Conservation (phyloP, 1,140 invertebrate species). For the Pseudomyrmex cubaensis region DNA sequence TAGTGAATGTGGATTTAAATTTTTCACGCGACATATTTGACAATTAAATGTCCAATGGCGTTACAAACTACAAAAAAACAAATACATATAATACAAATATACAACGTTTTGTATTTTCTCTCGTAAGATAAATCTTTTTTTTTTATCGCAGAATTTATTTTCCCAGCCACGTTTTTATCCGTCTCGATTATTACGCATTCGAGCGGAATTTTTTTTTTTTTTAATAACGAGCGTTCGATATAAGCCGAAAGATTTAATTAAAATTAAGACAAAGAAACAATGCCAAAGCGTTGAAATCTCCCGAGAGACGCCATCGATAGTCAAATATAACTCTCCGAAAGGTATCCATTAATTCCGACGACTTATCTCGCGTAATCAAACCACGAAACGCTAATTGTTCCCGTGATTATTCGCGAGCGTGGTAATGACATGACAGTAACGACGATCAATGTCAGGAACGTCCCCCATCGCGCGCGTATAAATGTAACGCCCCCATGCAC, state of each 20-base stretch:
- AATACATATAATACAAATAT: no score
- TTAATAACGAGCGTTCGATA: background rate
- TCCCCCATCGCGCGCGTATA: slow-evolving; percentile 38
- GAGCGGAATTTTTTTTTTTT: background rate
- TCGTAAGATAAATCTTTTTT: background rate
- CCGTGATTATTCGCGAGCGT: slow-evolving; percentile 16
- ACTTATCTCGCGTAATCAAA: background rate
- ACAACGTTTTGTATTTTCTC: no score
- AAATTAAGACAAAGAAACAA: background rate
- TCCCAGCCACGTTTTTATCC: background rate
- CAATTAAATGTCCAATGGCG: no score
- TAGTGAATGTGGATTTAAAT: no score
- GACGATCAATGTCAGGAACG: slow-evolving; percentile 57
- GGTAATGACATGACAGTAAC: slow-evolving; percentile 48
- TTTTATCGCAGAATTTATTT: background rate
- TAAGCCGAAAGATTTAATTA: background rate
- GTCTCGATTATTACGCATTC: background rate
- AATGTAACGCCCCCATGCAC: slow-evolving; percentile 59
- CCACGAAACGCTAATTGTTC: background rate
- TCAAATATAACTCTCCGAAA: background rate
- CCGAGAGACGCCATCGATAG: background rate
- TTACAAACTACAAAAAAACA: no score
- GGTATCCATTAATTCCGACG: background rate
- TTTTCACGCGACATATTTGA: no score
- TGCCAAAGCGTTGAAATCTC: slow-evolving; percentile 28